phyloP scores from a whole-genome alignment of 1,140 invertebrate genomes.

The Ostrea edulis region DNA sequence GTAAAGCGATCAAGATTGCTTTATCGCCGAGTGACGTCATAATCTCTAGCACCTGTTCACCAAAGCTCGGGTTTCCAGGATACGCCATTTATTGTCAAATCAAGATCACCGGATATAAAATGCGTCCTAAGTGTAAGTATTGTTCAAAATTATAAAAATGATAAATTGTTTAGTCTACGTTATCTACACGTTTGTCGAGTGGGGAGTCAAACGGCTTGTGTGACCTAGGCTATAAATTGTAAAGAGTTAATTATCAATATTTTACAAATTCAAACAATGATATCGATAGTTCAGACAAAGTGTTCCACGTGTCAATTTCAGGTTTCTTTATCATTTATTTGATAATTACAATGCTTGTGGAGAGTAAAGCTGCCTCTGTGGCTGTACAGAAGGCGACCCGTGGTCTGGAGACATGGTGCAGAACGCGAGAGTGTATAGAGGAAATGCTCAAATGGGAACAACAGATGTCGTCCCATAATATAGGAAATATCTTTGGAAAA shows the following conservation, averaged over 20 bases:
- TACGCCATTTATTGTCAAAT: no score
- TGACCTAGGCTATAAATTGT: no score
- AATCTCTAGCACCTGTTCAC: neutral
- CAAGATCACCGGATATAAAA: neutral
- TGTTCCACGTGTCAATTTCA: neutral
- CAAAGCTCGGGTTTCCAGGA: neutral
- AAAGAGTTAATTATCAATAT: no score
- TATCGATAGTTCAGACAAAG: no score
- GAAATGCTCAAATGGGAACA: slow-evolving; percentile 12
- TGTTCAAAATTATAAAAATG: neutral
- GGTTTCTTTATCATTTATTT: neutral
- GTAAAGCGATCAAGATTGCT: neutral
- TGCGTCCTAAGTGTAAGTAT: neutral
- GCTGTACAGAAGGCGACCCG: neutral
- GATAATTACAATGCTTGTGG: neutral
- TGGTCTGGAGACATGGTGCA: neutral
- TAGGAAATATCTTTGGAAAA: slow-evolving; percentile 19
- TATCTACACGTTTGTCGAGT: no score
- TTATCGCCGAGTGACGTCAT: neutral
- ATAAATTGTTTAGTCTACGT: no score
- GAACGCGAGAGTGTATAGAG: neutral
- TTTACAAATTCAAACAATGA: no score
- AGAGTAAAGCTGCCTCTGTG: neutral
- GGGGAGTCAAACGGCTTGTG: no score
- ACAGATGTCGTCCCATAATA: neutral